phyloP scores from a whole-genome alignment of 53 echinoderm and acorn worm species.

The Paelopatides confundens region DNA sequence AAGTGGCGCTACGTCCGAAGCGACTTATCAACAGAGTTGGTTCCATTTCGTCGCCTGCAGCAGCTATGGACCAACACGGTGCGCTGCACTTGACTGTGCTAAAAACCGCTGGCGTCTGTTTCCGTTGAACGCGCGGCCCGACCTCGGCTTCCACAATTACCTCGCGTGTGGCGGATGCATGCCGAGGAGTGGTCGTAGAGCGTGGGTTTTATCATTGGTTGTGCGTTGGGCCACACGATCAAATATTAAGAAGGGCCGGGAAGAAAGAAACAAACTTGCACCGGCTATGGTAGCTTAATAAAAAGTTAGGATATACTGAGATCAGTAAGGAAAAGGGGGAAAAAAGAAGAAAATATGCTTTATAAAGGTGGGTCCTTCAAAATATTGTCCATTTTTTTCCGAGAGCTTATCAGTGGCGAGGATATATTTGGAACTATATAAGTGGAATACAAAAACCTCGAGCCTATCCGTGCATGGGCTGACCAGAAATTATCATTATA shows the following conservation, averaged over 20 bases:
- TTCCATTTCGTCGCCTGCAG: conserved; percentile 28
- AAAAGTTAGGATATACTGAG: not conserved
- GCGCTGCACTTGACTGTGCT: not conserved
- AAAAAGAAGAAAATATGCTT: not conserved
- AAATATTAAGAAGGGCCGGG: not conserved
- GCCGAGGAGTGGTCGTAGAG: not conserved
- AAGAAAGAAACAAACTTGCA: not conserved
- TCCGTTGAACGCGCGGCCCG: conserved; percentile 21
- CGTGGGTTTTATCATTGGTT: not conserved
- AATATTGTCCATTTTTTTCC: not conserved
- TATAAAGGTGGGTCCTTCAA: not conserved
- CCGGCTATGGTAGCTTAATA: not conserved
- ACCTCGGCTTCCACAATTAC: conserved; percentile 7
- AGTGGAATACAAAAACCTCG: too few species aligned
- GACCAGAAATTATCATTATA: too few species aligned
- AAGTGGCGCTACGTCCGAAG: not conserved
- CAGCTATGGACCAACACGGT: not conserved
- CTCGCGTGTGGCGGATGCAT: conserved; percentile 19
- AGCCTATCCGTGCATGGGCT: too few species aligned
- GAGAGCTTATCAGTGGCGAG: too few species aligned
- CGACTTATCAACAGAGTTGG: not conserved
- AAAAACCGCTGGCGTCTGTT: conserved; percentile 7
- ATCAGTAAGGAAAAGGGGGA: too few species aligned
- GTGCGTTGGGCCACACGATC: conserved; percentile 33
- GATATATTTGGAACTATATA: too few species aligned